Percentiles rank a stretch among this genome's conserved stretches.
phyloP scores from a whole-genome alignment of 1,140 invertebrate genomes.

The Dreissena rostriformis region DNA sequence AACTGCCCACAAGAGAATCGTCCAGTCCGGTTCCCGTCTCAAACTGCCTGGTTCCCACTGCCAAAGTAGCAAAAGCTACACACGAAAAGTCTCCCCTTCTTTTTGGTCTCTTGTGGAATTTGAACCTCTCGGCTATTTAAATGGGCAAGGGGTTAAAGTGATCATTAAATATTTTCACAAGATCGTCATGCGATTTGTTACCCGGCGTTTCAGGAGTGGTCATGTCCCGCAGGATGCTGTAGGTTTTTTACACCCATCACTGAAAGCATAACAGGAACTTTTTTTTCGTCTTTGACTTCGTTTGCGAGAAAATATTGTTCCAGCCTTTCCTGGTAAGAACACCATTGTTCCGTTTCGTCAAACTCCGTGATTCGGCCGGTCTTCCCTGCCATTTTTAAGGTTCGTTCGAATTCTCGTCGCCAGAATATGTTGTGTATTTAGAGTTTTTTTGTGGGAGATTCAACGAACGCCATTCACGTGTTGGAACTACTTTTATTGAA shows the following conservation, averaged over 20 bases:
- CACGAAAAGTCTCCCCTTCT: conserved; percentile 27
- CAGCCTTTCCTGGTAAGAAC: neutral
- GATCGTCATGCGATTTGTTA: conserved; percentile 20
- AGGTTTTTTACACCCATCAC: conserved; percentile 50
- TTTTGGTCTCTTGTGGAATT: conserved; percentile 54
- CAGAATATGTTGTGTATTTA: too few relatives aligned
- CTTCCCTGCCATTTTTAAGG: too few relatives aligned
- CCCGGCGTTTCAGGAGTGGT: conserved; percentile 24
- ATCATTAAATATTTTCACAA: neutral
- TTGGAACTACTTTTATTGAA: too few relatives aligned
- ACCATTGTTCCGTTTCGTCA: too few relatives aligned
- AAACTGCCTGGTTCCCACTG: too few relatives aligned
- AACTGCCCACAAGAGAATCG: too few relatives aligned
- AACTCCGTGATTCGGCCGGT: too few relatives aligned
- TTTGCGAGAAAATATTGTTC: conserved; percentile 56
- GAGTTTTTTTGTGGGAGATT: too few relatives aligned
- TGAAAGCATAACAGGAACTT: conserved; percentile 36
- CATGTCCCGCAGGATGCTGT: conserved; percentile 36
- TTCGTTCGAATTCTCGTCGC: too few relatives aligned
- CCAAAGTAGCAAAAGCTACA: too few relatives aligned
- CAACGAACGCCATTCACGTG: too few relatives aligned
- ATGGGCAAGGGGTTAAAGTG: conserved; percentile 31
- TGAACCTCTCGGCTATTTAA: conserved; percentile 51
- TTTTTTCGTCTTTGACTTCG: conserved; percentile 27
- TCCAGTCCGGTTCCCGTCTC: too few relatives aligned